phyloP scores from a whole-genome alignment of 1,140 invertebrate species.

The Euura lappo region DNA sequence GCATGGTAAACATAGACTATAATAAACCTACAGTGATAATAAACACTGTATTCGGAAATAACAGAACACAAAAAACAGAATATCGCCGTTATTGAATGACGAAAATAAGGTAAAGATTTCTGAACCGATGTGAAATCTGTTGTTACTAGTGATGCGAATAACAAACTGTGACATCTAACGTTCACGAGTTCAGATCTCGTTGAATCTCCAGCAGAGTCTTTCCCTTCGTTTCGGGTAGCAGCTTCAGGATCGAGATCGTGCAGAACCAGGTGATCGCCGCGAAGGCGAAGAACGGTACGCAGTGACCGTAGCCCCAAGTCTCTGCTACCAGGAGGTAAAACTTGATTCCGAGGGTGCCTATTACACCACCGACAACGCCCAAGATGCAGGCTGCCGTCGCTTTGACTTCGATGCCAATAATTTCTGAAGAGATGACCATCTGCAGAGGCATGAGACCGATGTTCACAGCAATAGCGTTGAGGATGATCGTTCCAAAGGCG shows the following conservation, averaged over 20 bases:
- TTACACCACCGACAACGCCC: constrained; percentile 70
- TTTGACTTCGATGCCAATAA: constrained; percentile 73
- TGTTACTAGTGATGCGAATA: too few species aligned
- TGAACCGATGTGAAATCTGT: too few species aligned
- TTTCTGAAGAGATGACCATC: constrained; percentile 72
- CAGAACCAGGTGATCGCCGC: constrained; percentile 54
- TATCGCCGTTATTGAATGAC: too few species aligned
- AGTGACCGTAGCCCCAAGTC: constrained; percentile 65
- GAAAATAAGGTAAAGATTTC: too few species aligned
- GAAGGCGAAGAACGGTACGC: constrained; percentile 74
- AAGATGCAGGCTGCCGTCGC: constrained; percentile 70
- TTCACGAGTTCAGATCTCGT: constrained; percentile 17
- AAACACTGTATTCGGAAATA: too few species aligned
- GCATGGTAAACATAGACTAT: too few species aligned
- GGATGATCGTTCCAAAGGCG: constrained; percentile 65
- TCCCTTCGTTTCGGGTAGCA: constrained; percentile 81
- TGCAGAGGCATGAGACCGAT: constrained; percentile 73
- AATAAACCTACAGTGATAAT: too few species aligned
- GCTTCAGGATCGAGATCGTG: constrained; percentile 65
- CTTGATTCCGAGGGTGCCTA: constrained; percentile 74
- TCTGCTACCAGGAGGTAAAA: constrained; percentile 69
- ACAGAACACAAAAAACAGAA: too few species aligned
- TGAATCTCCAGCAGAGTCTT: constrained; percentile 66
- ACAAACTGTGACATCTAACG: too few species aligned
- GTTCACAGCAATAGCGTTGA: constrained; percentile 71